Percentiles rank a stretch among this genome's conserved stretches.
These are phyloP conservation scores for Colostygia pectinataria DNA, from an alignment of 2,888 invertebrate genomes.

Conservation along the genomic window DNA sequence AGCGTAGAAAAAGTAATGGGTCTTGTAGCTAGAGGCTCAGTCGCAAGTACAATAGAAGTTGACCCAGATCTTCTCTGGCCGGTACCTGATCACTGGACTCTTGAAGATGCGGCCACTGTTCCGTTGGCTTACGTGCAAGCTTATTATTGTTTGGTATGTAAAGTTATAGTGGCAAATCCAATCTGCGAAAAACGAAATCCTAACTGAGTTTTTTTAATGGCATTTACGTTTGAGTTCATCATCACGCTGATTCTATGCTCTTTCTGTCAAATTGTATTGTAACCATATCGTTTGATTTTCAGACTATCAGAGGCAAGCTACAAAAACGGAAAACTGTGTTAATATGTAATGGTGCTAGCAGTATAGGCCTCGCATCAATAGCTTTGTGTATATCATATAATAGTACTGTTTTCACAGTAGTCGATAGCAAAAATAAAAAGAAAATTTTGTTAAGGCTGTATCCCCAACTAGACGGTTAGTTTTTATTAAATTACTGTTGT, in stretches of 20 bases:
- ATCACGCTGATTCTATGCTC: too few relatives aligned
- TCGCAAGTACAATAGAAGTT: conserved; percentile 80
- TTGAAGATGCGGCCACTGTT: conserved; percentile 89
- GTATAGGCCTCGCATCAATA: conserved; percentile 57
- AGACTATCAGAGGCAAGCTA: conserved; percentile 40
- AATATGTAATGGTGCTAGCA: conserved; percentile 44
- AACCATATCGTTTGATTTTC: conserved; percentile 3
- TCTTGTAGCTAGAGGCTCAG: conserved; percentile 72
- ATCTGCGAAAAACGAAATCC: too few relatives aligned
- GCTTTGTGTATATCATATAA: conserved; percentile 45
- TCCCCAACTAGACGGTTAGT: conserved; percentile 48
- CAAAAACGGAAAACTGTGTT: conserved; percentile 37
- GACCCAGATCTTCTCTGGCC: conserved; percentile 83
- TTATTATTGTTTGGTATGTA: conserved; percentile 55
- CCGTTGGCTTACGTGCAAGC: conserved; percentile 83
- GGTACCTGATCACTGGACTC: conserved; percentile 86
- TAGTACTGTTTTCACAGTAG: conserved; percentile 50
- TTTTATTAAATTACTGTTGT: background rate
- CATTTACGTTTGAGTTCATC: too few relatives aligned
- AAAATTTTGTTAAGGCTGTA: conserved; percentile 45
- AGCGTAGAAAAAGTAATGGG: conserved; percentile 86
- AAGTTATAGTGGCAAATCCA: background rate
- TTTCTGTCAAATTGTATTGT: too few relatives aligned
- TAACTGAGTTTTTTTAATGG: too few relatives aligned
- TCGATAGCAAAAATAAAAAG: conserved; percentile 49